Evolutionary conservation across 2,888 invertebrate genomes (phyloP), one percentile per base, ranked within the genome.

Genomic region (Eupeodes luniger): DNA sequence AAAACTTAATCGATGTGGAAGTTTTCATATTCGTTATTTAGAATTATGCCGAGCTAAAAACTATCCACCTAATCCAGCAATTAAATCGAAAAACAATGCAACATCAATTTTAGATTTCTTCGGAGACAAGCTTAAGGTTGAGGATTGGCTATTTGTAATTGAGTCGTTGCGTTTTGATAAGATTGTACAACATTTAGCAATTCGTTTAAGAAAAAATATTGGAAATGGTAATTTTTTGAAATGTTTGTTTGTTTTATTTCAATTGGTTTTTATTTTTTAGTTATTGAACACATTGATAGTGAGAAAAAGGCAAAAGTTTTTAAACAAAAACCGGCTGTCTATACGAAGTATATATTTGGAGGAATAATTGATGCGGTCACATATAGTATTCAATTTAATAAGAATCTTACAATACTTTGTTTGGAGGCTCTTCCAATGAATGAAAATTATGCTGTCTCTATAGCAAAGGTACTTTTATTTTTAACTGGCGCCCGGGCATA

Each of bases 71-170:
- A 75, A 92, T 27, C 74, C 91, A 0, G 93, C 93, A 27, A 91
- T 93, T 12, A 93, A 92, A 53, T 85, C 90, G 14, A 93, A 93
- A 81, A 90, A 91, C 10, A 92, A 93, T 61, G 94, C 94, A 78
- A 95, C 94, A 19, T 94, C 95, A 69, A 93, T 94, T 57, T 91
- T 96, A 85, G 97, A 97, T 90, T 96, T 97, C 90, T 95, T 95
- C 89, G 96, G 96, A 72, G 97, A 97, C 91, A 95, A 97, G 89
- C 94, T 97, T 70, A 96, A 96, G 91, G 95, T 96, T 86, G 95
- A 95, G 85, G 97, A 97, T 90, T 97, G 97, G 97, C 94, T 95
- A 47, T 96, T 97, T 1, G 95, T 97, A 67, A 93, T 96, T 70
- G 96, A 96, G 90, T 96, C 97, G 0, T 93, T 97, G 6, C 95